Percentiles rank a stretch among this genome's conserved stretches.
Conservation (phyloP, 2,888 invertebrate species). For the Hylaea fasciaria region DNA sequence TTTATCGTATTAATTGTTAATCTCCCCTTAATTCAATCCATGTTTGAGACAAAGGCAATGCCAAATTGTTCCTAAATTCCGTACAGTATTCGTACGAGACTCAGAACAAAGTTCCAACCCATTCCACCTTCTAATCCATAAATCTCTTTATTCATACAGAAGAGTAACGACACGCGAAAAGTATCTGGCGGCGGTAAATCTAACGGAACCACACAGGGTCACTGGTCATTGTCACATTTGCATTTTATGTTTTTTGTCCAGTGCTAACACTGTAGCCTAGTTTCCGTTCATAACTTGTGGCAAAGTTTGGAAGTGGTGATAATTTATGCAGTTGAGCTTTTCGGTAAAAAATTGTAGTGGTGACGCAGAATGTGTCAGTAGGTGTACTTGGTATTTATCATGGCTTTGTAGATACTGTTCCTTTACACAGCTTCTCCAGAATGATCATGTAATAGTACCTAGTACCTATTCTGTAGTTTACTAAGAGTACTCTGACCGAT, state of each 20-base stretch:
- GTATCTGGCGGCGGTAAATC: conserved; percentile 32
- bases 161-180: conserved; percentile 29
- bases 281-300: conserved; percentile 16
- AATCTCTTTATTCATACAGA: conserved; percentile 34
- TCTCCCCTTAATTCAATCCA: too few relatives aligned
- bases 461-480: too few relatives aligned
- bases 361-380: too few relatives aligned
- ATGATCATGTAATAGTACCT: too few relatives aligned
- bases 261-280: conserved; percentile 35
- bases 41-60: too few relatives aligned
- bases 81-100: background rate
- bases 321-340: conserved; percentile 15
- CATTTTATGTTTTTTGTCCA: conserved; percentile 41
- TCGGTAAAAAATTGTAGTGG: too few relatives aligned
- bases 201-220: conserved; percentile 26
- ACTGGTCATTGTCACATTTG: conserved; percentile 40
- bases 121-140: conserved; percentile 14
- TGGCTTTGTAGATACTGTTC: too few relatives aligned
- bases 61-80: background rate
- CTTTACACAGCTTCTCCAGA: too few relatives aligned
- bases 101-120: background rate
- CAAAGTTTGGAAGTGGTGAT: conserved; percentile 12
- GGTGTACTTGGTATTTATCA: too few relatives aligned
- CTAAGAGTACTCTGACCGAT: too few relatives aligned
- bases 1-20: too few relatives aligned